phyloP scores from a whole-genome alignment of 2,113 vertebrate species.

The Sphyrna mokarran region DNA sequence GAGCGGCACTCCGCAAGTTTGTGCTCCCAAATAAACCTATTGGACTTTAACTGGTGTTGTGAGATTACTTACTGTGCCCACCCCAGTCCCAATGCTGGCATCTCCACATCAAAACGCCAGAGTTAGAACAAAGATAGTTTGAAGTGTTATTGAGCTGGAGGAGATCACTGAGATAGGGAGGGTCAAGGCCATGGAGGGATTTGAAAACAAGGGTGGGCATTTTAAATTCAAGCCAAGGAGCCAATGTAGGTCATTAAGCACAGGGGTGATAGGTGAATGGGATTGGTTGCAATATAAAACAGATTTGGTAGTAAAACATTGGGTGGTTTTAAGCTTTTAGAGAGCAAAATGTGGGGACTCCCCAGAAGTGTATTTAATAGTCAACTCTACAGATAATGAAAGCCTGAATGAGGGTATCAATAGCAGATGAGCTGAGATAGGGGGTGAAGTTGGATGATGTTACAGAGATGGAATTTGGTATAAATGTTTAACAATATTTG shows the following conservation, averaged over 20 bases:
- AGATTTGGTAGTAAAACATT: background rate
- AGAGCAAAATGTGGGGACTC: background rate
- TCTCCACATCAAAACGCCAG: background rate
- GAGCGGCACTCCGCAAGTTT: too few relatives aligned
- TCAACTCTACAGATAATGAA: background rate
- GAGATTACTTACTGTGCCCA: too few relatives aligned
- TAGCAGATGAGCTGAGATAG: background rate
- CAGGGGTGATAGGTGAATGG: background rate
- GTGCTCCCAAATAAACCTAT: too few relatives aligned
- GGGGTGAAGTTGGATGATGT: background rate
- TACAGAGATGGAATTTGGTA: background rate
- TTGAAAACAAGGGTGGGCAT: background rate
- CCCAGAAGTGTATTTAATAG: background rate
- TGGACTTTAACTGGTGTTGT: too few relatives aligned
- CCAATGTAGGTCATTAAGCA: background rate
- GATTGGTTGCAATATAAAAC: background rate
- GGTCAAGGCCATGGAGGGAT: background rate
- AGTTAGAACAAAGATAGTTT: background rate
- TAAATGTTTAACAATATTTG: background rate
- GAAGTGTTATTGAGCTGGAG: background rate
- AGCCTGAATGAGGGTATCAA: background rate
- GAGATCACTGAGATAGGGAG: background rate
- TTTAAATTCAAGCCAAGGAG: background rate
- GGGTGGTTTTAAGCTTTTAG: background rate
- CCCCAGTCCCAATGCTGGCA: too few relatives aligned